Evolutionary conservation across 1,140 invertebrate genomes (phyloP).

Genomic region (Babylonia areolata): DNA sequence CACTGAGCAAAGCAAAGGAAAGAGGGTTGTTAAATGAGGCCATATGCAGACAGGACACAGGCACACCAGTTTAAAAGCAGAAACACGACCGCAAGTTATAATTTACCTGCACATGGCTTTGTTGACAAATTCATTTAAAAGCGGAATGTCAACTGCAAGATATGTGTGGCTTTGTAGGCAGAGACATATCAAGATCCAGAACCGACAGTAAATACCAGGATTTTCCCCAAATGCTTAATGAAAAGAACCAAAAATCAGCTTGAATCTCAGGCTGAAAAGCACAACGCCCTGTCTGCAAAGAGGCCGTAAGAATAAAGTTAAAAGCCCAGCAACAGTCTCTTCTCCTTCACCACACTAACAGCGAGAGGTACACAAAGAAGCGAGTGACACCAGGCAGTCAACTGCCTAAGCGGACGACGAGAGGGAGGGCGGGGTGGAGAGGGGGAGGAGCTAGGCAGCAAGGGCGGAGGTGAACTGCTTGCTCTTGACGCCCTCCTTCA

Average conservation of each 20-base stretch:
- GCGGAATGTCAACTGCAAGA: too few species aligned
- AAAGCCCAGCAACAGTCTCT: background rate
- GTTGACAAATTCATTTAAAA: too few species aligned
- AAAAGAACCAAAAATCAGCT: too few species aligned
- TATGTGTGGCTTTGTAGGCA: too few species aligned
- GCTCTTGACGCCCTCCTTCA: constrained; percentile 47
- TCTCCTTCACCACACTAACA: background rate
- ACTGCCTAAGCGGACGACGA: background rate
- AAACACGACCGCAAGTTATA: too few species aligned
- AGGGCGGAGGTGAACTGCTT: constrained; percentile 49
- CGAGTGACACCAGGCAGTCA: background rate
- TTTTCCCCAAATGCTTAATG: too few species aligned
- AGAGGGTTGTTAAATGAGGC: background rate
- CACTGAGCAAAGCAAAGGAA: background rate
- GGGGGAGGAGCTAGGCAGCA: constrained; percentile 79
- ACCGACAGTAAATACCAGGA: too few species aligned
- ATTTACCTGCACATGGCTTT: too few species aligned
- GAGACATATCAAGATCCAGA: too few species aligned
- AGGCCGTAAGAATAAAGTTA: background rate
- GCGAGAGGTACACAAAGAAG: background rate
- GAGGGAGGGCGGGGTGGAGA: background rate
- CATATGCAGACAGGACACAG: background rate
- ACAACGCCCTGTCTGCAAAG: background rate
- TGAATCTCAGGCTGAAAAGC: too few species aligned
- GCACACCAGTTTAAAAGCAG: too few species aligned